Percentiles rank a stretch among this genome's conserved stretches.
These are phyloP conservation scores for Dinomys branickii DNA, from an alignment of 2,113 vertebrate genomes.

Conservation along the genomic window DNA sequence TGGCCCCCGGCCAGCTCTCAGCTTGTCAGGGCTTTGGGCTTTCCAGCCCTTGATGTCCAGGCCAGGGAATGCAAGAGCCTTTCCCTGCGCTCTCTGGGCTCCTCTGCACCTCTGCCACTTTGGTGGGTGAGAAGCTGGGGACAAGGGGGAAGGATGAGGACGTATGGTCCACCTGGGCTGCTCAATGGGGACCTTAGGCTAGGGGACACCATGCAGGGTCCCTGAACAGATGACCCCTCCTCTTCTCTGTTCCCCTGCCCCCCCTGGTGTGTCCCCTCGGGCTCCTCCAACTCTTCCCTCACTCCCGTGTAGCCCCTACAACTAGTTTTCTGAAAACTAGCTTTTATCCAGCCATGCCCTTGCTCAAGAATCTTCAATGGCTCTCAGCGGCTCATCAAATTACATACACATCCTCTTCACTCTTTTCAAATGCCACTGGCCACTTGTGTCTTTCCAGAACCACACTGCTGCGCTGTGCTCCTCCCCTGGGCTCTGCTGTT, in stretches of 20 bases:
- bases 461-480: accelerated
- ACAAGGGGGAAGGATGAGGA: not conserved
- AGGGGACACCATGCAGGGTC: not conserved
- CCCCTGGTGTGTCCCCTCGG: too few species aligned
- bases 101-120: not conserved
- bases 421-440: not conserved
- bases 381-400: not conserved
- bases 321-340: not conserved
- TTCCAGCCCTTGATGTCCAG: not conserved
- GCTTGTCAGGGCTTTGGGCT: not conserved
- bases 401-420: not conserved
- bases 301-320: not conserved
- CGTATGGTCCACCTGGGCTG: accelerated
- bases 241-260: too few species aligned
- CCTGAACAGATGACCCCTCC: too few species aligned
- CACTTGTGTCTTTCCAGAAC: not conserved
- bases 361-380: not conserved
- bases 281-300: not conserved
- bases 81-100: not conserved
- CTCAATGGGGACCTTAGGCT: not conserved
- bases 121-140: not conserved
- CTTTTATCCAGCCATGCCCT: not conserved
- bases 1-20: not conserved
- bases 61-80: accelerated
- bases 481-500: not conserved